phyloP scores from a whole-genome alignment of 2,797 vertebrate species.

The Eidolon dupreanum region DNA sequence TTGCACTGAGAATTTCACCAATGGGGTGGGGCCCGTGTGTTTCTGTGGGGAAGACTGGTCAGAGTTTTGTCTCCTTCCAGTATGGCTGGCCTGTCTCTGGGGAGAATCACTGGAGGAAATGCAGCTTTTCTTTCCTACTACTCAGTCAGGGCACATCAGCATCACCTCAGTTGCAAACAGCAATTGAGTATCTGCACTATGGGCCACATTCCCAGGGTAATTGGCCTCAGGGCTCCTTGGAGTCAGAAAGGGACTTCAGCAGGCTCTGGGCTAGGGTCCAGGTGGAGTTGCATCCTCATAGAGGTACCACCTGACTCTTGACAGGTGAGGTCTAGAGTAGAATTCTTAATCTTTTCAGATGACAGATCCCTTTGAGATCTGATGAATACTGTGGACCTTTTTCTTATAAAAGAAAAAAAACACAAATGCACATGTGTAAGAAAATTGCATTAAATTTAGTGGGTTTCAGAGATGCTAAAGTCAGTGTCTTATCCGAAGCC shows the following conservation, averaged over 20 bases:
- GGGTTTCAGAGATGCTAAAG: background rate
- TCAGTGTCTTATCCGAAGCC: background rate
- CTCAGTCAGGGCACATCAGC: background rate
- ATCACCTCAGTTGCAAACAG: no score
- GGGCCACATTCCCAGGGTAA: background rate
- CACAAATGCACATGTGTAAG: background rate
- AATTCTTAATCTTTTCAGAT: background rate
- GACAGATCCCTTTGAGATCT: background rate
- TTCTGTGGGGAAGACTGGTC: background rate
- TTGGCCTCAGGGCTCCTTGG: background rate
- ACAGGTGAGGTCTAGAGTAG: background rate
- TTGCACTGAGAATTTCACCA: background rate
- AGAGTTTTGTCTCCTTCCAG: background rate
- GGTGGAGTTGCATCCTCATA: background rate
- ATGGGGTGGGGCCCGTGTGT: no score
- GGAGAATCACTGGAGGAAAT: background rate
- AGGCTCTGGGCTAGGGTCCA: background rate
- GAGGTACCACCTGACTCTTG: background rate
- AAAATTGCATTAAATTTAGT: background rate
- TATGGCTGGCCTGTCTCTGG: background rate
- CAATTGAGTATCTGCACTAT: background rate
- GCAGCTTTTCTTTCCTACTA: background rate
- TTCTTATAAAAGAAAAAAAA: background rate
- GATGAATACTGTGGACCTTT: background rate
- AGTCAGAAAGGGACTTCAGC: background rate